Base-by-base conservation (phyloP, 30 jellyfish, hydroid and myxozoan genomes). In the Clytia hemisphaerica region DNA sequence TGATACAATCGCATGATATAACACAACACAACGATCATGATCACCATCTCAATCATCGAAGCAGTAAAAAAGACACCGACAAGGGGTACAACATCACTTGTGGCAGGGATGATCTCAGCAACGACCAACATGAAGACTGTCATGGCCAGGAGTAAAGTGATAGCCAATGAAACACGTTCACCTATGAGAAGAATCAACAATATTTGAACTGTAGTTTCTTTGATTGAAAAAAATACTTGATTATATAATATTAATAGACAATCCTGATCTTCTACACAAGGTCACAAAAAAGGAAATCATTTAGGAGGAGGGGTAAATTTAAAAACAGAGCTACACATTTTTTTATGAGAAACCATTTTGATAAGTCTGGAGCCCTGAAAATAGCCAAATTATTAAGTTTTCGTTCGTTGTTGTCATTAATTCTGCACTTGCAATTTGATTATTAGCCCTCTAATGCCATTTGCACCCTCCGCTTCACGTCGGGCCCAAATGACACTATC, bases 71-170 rank as follows among this genome's bases (percentile, higher is more conserved):
- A 85, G 25, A 85, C 61, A 4, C 94, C 94, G 1, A 88, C 97
- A 38, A 88, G 63, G 4, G 97, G 97, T 21, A 88, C 69, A 38
- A 71, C 89, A 60, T 88, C 97, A 74, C 97, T 88, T 29, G 97
- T 88, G 2, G 97, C 89, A 1, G 97, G 97, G 5, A 88, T 88
- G 38, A 88, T 88, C 57, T 88, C 97, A 5, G 97, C 94, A 6
- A 88, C 97, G 30, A 88, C 97, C 80, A 88, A 53, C 97, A 88
- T 88, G 64, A 88, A 88, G 12, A 88, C 97, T 0, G 97, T 88
- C 97, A 88, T 88, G 18, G 97, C 97, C 71, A 88, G 67, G 38
- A 88, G 79, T 46, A 88, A 73, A 1, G 97, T 88, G 28, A 88
- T 80, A 0, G 97, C 94, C 35, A 88, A 72, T 6, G 97, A 88